Conservation (phyloP, 2,797 vertebrate species). For the Pitangus sulphuratus region DNA sequence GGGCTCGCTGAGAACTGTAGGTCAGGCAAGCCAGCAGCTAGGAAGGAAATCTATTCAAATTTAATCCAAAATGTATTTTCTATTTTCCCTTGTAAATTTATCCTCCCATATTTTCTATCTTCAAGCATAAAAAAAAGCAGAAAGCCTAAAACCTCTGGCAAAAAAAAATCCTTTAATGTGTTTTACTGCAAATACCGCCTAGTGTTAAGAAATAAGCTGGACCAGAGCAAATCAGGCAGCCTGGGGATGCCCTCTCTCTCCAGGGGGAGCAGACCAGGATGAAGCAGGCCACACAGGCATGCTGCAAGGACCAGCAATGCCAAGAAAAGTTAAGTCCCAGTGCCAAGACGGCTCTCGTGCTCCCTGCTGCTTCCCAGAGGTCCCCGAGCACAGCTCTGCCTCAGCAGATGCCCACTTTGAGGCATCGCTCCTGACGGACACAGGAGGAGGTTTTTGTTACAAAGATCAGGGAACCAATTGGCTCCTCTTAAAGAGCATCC, state of each 20-base stretch:
- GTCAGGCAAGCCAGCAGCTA: neutral
- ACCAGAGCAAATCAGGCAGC: conserved; percentile 1
- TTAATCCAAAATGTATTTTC: conserved; percentile 43
- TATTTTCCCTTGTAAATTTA: conserved; percentile 38
- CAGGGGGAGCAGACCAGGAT: neutral
- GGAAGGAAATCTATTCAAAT: conserved; percentile 1
- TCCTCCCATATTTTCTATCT: conserved; percentile 12
- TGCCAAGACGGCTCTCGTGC: neutral
- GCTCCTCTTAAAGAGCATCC: neutral
- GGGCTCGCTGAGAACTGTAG: neutral
- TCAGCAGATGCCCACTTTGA: neutral
- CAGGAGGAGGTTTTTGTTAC: neutral
- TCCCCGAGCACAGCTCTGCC: neutral
- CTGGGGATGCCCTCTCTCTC: neutral
- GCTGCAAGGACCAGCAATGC: neutral
- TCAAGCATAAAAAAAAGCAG: conserved; percentile 38
- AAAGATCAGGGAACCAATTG: neutral
- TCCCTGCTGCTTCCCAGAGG: neutral
- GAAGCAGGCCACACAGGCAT: neutral
- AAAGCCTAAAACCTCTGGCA: conserved; percentile 35
- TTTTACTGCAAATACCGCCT: conserved; percentile 24
- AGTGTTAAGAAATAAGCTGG: conserved; percentile 7
- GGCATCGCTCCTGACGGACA: rapidly evolving
- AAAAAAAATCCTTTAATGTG: conserved; percentile 39
- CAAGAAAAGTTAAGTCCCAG: neutral